Evolutionary conservation across 1,140 invertebrate species (phyloP), one percentile per base, ranked within the genome.

Genomic region (Papilio helenus): DNA sequence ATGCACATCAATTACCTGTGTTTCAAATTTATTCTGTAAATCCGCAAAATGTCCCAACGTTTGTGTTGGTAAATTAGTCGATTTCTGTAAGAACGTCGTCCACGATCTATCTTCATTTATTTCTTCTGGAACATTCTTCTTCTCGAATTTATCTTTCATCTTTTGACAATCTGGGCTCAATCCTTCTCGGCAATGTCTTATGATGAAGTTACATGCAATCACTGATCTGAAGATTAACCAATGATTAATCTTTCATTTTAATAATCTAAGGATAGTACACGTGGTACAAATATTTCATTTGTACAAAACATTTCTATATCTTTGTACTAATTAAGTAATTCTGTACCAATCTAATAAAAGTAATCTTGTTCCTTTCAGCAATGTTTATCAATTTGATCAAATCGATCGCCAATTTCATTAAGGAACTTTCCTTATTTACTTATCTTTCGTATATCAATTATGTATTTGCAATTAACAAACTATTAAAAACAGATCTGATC

Each of bases 51-150:
- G 49, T 1, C 87, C 89, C 39, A 85, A 92, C 80, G 95, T 96
- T 2, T 93, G 92, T 79, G 89, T 94, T 0, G 96, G 96, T 49
- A 96, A 96, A 29, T 96, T 93, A 82, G 96, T 95, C 1, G 97
- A 97, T 82, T 96, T 97, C 85, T 97, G 96, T 51, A 97, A 87
- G 85, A 97, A 97, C 16, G 96, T 97, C n/a, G 97, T 97, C 87
- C 95, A 96, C 79, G 95, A 96, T 68, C 95, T 96, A 73, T 96
- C 95, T 80, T 96, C 95, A 23, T 92, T 86, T 46, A 95, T 94
- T 61, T 96, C 95, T 34, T 89, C 89, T 81, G 87, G 90, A 1
- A 90, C 90, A 82, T 94, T 94, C 72, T 90, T 87, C 68, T 96
- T 95, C 76, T 95, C 95, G 84, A 96, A 96, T 8, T 97, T 85